Conservation (phyloP, 2,888 invertebrate genomes). For the Flabesymbios commensalis region DNA sequence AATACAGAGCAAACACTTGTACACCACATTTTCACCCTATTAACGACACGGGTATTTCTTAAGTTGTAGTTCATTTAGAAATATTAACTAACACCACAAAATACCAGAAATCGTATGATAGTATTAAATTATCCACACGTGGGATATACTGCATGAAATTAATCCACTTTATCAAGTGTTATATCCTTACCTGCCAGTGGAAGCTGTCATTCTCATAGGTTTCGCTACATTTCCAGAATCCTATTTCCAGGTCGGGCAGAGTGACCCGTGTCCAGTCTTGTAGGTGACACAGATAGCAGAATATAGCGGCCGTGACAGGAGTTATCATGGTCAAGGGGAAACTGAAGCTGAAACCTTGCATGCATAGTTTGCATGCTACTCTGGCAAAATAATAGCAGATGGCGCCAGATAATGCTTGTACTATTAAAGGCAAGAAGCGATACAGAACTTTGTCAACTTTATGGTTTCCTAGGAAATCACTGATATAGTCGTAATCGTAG, state of each 20-base stretch:
- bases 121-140: no score
- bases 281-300: slow-evolving; percentile 39
- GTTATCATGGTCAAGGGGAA: slow-evolving; percentile 58
- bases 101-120: no score
- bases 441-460: slow-evolving; percentile 23
- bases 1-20: no score
- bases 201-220: slow-evolving; percentile 20
- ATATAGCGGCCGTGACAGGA: slow-evolving; percentile 54
- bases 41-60: no score
- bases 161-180: no score
- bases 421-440: slow-evolving; percentile 37
- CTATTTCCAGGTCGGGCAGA: slow-evolving; percentile 29
- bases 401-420: slow-evolving; percentile 52
- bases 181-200: slow-evolving; percentile 38
- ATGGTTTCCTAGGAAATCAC: background rate
- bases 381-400: slow-evolving; percentile 63
- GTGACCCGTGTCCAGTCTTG: slow-evolving; percentile 21
- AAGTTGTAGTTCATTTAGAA: no score
- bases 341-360: slow-evolving; percentile 62
- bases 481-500: slow-evolving; percentile 2
- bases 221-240: slow-evolving; percentile 35
- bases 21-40: no score
- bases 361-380: slow-evolving; percentile 64
- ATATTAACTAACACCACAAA: no score
- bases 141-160: no score